Conservation (phyloP, 1,140 invertebrate genomes). For the Harpegnathos saltator region DNA sequence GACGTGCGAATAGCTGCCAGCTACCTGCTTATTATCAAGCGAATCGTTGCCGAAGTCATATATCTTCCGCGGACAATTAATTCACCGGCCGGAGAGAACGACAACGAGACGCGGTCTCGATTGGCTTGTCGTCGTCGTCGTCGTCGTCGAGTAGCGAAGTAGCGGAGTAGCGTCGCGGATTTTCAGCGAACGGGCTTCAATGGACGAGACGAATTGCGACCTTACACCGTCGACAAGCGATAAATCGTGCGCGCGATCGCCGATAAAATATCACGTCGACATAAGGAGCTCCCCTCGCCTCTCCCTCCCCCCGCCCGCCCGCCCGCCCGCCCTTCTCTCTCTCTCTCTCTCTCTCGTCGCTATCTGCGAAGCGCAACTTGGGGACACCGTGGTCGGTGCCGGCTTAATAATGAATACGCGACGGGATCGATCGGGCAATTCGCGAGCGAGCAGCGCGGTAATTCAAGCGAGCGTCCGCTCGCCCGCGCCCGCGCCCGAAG, state of each 20-base stretch:
- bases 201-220: background rate
- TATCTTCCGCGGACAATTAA: slow-evolving; percentile 60
- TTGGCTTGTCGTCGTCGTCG: slow-evolving; percentile 5
- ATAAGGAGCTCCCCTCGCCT: background rate
- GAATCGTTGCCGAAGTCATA: slow-evolving; percentile 39
- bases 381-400: background rate
- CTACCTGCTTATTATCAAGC: slow-evolving; percentile 63
- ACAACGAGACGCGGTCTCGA: background rate
- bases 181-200: slow-evolving; percentile 17
- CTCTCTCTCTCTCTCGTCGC: background rate
- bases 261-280: slow-evolving; percentile 20
- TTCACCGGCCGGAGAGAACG: background rate
- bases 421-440: slow-evolving; percentile 33
- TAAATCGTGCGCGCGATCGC: slow-evolving; percentile 21
- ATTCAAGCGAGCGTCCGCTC: background rate
- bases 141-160: too few species aligned
- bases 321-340: too few species aligned
- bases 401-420: slow-evolving; percentile 21
- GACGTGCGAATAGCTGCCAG: slow-evolving; percentile 62
- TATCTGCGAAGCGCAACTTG: background rate
- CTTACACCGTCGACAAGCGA: slow-evolving; percentile 10
- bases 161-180: slow-evolving; percentile 29
- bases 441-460: slow-evolving; percentile 35
- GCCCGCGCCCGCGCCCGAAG: background rate
- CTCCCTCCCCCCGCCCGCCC: too few species aligned